These are phyloP conservation scores for Tholera decimalis DNA, from an alignment of 2,888 invertebrate species.

Conservation along the genomic window DNA sequence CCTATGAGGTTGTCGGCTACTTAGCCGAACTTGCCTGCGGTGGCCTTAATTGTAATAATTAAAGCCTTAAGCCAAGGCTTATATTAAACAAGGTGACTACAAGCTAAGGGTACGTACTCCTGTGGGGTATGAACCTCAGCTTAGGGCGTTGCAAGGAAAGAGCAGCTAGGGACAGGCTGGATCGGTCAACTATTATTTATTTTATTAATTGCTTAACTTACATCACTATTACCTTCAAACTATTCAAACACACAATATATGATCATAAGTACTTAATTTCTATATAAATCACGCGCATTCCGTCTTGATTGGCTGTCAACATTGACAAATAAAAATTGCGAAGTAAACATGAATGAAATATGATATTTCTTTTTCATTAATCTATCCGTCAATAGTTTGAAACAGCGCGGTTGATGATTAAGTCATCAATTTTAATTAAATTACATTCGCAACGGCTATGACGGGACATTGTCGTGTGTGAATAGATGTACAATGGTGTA, in stretches of 20 bases:
- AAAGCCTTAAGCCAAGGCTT: too few relatives aligned
- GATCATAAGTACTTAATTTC: constrained; percentile 65
- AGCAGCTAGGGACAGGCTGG: too few relatives aligned
- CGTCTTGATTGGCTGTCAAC: constrained; percentile 82
- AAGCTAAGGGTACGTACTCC: too few relatives aligned
- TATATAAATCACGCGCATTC: constrained; percentile 77
- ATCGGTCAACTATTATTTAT: too few relatives aligned
- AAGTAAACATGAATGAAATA: constrained; percentile 76
- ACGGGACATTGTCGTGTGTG: constrained; percentile 39
- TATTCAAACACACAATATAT: constrained; percentile 52
- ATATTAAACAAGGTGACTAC: too few relatives aligned
- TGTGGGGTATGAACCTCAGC: too few relatives aligned
- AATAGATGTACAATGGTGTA: constrained; percentile 4
- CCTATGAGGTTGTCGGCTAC: too few relatives aligned
- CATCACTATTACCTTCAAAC: constrained; percentile 48
- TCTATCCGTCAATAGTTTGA: constrained; percentile 74
- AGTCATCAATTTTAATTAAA: constrained; percentile 86
- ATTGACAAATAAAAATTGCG: constrained; percentile 82
- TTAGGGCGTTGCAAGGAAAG: too few relatives aligned
- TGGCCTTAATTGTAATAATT: too few relatives aligned
- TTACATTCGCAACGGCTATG: constrained; percentile 70
- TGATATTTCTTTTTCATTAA: constrained; percentile 77
- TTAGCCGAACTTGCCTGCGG: too few relatives aligned
- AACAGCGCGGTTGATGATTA: constrained; percentile 71
- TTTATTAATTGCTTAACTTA: constrained; percentile 11